Evolutionary conservation across 2,113 vertebrate species (phyloP).

Genomic region (Plestiodon gilberti): DNA sequence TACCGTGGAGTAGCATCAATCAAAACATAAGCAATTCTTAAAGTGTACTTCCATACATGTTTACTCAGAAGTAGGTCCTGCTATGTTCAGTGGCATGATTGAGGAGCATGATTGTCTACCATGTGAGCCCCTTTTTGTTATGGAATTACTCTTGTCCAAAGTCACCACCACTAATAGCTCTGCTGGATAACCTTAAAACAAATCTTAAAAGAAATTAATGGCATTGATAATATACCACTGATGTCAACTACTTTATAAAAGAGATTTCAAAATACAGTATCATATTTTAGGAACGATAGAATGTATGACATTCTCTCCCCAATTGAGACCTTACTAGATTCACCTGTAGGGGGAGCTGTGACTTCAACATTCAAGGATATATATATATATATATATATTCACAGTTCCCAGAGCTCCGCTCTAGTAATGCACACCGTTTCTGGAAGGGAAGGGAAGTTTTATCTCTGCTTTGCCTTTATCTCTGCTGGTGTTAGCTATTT

Average conservation of each 20-base stretch:
- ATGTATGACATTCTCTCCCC: neutral
- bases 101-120: neutral
- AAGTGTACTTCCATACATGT: too few relatives aligned
- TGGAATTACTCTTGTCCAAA: neutral
- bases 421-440: too few relatives aligned
- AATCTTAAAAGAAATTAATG: neutral
- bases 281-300: neutral
- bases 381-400: too few relatives aligned
- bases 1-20: too few relatives aligned
- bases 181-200: neutral
- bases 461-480: too few relatives aligned
- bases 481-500: too few relatives aligned
- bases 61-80: too few relatives aligned
- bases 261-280: neutral
- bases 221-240: neutral
- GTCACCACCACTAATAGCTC: neutral
- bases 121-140: neutral
- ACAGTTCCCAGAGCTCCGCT: too few relatives aligned
- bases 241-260: neutral
- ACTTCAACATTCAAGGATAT: constrained; percentile 18
- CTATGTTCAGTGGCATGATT: too few relatives aligned
- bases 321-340: neutral
- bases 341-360: neutral
- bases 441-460: too few relatives aligned
- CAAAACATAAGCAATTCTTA: too few relatives aligned